Evolutionary conservation across 2,888 invertebrate species (phyloP), one percentile per base, ranked within the genome.

Genomic region (Epiblema foenella): DNA sequence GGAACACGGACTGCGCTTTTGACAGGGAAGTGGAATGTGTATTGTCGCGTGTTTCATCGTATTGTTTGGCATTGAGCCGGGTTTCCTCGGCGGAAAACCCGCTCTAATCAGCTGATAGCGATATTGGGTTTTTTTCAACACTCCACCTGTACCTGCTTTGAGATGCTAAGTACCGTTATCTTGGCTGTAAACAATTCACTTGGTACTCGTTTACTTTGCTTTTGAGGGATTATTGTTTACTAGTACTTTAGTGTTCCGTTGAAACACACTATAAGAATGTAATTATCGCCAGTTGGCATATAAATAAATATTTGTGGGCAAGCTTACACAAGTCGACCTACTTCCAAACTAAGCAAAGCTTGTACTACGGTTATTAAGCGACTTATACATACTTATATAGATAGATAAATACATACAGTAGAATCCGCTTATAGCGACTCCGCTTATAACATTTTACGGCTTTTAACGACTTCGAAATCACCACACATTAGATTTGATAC

Each of bases 101-200:
- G 59, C 49, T 74, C 76, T 84, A 85, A 88, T 85, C 86, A 79
- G 69, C 88, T 88, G 78, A 69, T 84, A 82, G 78, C 81, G 75
- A 58, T 66, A 66, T 79, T 72, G 76, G 83, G 86, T 82, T 84
- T 86, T n/a, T 87, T 84, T 64, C 51, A 51, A 33, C 56, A 68
- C 63, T 63, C 49, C 56, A 63, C 29, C 54, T 62, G 1, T 17
- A 37, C 33, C 17, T 20, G 12, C 49, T 57, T 58, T 57, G 63
- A 51, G 39, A 56, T 37, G 56, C 46, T 17, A 42, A 46, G 46
- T 46, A n/a, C 29, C 63, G 18, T 58, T 46, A 60, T 54, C 42
- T 62, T 11, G 18, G 18, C 15, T 18, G 17, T 33, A 33, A 18
- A 12, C 29, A 62, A 62, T 46, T 12, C 39, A 42, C 42, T 39